phyloP scores from a whole-genome alignment of 2,113 vertebrate genomes.

The Gasterosteus aculeatus region DNA sequence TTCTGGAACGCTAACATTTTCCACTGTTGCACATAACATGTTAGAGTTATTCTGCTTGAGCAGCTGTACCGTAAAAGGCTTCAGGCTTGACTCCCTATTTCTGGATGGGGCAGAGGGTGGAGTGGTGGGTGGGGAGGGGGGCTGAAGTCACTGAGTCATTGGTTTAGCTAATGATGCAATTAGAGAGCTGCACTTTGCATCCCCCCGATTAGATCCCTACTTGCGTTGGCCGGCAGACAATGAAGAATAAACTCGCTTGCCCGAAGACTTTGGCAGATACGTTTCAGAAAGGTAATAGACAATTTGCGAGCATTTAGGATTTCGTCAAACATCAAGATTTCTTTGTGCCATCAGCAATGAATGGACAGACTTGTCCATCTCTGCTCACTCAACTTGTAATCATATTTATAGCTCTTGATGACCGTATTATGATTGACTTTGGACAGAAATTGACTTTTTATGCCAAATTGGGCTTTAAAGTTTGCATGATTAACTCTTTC shows the following conservation, averaged over 20 bases:
- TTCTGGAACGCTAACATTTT: conserved; percentile 78
- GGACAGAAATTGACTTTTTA: not conserved
- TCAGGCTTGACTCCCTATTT: conserved; percentile 77
- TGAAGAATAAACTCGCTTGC: conserved; percentile 28
- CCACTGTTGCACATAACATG: conserved; percentile 77
- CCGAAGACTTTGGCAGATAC: conserved; percentile 31
- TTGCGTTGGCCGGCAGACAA: conserved; percentile 41
- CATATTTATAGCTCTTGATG: not conserved
- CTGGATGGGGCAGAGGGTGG: conserved; percentile 67
- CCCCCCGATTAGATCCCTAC: conserved; percentile 70
- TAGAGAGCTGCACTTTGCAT: conserved; percentile 74
- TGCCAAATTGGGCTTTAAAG: not conserved
- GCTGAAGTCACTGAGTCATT: conserved; percentile 78
- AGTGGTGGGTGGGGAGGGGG: conserved; percentile 39
- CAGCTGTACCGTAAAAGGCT: conserved; percentile 75
- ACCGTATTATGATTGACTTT: not conserved
- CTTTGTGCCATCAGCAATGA: conserved; percentile 21
- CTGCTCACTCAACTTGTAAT: not conserved
- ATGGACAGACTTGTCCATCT: conserved; percentile 10
- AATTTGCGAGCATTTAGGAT: conserved; percentile 23
- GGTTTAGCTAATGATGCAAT: conserved; percentile 82
- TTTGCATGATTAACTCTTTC: not conserved
- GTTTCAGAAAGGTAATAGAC: conserved; percentile 34
- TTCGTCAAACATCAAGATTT: conserved; percentile 18
- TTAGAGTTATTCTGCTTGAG: conserved; percentile 80